Base-by-base conservation (phyloP, 1,140 invertebrate species). In the Danaus plexippus region DNA sequence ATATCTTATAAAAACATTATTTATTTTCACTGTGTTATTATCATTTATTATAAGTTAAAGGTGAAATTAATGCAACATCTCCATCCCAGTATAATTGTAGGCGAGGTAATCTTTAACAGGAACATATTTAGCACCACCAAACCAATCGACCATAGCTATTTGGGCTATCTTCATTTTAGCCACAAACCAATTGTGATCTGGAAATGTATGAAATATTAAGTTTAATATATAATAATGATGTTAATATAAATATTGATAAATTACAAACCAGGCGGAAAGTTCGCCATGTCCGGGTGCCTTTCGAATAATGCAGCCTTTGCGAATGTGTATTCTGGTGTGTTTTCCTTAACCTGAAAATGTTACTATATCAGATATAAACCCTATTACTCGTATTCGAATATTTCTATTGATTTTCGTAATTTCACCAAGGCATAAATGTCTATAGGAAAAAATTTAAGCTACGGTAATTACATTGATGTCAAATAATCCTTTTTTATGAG, bases 131-230 rank as follows among this genome's bases (percentile, higher is more conserved):
- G 92, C 90, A 10, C 94, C 94, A 8, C 94, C 94, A 75, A 94
- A 95, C 71, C 89, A 92, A 71, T 95, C 93, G 47, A 95, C 74
- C 54, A 95, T 89, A 22, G 88, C 89, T 47, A 95, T 92, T 64
- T 92, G 89, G 9, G 80, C 77, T 22, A 95, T 93, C 47, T 92
- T 88, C 66, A 96, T 61, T 80, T 94, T 94, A 0, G 92, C 92
- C 11, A 95, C 90, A 66, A 91, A 94, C 83, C 93, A 96, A 11
- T 89, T 80, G 80, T 95, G 94, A 73, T 90, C 92, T 94, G 73
- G 42, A 89, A 88, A 55, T 56, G 22, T 32, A 32, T 10, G 18
- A 53, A 59, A 53, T 22, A 52, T 44, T 52, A 22, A 44, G 47
- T 7, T 32, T 32, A 32, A 32, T 32, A 32, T 32, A 32, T 32